phyloP scores from a whole-genome alignment of 2,797 vertebrate species.

The Erpetoichthys calabaricus region DNA sequence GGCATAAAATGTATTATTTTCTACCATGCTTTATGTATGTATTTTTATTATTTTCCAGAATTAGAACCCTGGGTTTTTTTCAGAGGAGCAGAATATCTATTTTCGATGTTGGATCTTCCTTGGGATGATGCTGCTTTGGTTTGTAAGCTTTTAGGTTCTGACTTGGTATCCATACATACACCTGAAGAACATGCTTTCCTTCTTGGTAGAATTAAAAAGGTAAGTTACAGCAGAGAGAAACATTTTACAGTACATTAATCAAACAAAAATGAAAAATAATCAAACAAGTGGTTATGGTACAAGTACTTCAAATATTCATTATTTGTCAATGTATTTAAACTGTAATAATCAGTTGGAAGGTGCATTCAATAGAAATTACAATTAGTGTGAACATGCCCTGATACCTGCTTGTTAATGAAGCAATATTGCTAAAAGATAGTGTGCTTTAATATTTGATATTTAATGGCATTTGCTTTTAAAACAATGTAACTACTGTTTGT shows the following conservation, averaged over 20 bases:
- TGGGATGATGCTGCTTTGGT: slow-evolving; percentile 64
- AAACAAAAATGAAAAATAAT: no score
- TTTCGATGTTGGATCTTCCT: slow-evolving; percentile 45
- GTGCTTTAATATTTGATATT: no score
- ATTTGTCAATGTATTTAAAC: no score
- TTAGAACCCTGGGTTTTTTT: slow-evolving; percentile 69
- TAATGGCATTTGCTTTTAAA: no score
- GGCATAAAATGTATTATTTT: no score
- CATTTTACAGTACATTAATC: neutral
- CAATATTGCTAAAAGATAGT: no score
- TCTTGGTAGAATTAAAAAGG: slow-evolving; percentile 61
- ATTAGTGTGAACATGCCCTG: no score
- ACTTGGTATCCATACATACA: slow-evolving; percentile 68
- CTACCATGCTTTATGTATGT: neutral
- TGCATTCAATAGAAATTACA: no score
- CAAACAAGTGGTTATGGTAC: no score
- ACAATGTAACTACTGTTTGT: neutral
- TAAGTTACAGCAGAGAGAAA: slow-evolving; percentile 24
- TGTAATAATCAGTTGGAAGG: no score
- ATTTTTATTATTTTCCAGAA: slow-evolving; percentile 28
- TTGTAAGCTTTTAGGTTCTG: slow-evolving; percentile 67
- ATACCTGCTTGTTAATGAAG: no score
- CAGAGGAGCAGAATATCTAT: slow-evolving; percentile 68
- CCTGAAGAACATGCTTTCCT: slow-evolving; percentile 69
- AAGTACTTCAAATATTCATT: no score